These are phyloP conservation scores for Berghia stephanieae DNA, from an alignment of 1,140 invertebrate genomes.

Conservation along the genomic window DNA sequence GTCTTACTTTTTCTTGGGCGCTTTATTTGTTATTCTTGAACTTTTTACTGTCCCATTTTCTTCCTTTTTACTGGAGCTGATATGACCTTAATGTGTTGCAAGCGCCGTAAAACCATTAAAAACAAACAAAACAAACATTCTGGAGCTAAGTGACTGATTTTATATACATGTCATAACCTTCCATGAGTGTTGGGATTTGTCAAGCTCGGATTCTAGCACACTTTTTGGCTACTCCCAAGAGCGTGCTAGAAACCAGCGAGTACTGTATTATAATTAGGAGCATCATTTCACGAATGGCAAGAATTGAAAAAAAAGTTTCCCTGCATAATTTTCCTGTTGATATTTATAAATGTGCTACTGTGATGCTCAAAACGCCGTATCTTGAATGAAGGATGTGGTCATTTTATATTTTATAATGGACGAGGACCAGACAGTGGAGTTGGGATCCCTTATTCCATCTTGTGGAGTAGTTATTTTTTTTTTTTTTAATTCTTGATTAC, in stretches of 20 bases:
- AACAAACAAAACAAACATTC: too few species aligned
- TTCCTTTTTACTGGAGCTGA: too few species aligned
- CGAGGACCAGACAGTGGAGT: neutral
- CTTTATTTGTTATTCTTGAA: too few species aligned
- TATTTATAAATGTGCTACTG: neutral
- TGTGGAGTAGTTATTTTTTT: neutral
- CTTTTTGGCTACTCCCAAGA: neutral
- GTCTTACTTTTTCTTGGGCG: too few species aligned
- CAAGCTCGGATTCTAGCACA: too few species aligned
- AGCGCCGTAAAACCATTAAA: neutral
- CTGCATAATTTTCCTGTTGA: too few species aligned
- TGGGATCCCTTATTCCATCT: neutral
- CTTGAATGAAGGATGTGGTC: too few species aligned
- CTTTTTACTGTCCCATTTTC: too few species aligned
- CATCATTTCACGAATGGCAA: conserved; percentile 17
- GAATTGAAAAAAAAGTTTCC: neutral
- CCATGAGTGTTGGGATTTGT: too few species aligned
- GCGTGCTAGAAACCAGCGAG: neutral
- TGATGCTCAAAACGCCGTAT: neutral
- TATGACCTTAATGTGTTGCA: conserved; percentile 2
- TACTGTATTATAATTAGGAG: neutral
- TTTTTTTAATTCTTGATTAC: conserved; percentile 21
- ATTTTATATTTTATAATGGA: too few species aligned
- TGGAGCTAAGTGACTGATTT: too few species aligned
- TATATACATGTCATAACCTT: too few species aligned